Evolutionary conservation across 2,888 invertebrate species (phyloP).

Genomic region (Clitarchus hookeri): DNA sequence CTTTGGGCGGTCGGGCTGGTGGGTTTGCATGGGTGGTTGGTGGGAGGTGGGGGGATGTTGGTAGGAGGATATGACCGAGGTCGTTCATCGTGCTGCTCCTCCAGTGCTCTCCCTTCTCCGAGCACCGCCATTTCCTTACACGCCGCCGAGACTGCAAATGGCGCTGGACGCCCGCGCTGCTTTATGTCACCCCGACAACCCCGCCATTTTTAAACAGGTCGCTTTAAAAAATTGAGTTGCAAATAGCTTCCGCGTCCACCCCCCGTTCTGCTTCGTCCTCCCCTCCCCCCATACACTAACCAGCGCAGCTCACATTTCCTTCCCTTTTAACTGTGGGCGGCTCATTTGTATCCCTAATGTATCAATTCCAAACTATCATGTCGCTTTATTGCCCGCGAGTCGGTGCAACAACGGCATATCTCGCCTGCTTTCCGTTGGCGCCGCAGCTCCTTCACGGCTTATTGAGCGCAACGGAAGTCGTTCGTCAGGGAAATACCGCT

Average conservation of each 20-base stretch:
- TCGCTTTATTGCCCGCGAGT: neutral
- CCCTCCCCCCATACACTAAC: neutral
- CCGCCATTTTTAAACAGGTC: neutral
- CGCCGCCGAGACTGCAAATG: neutral
- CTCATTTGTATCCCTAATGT: constrained; percentile 14
- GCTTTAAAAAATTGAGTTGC: constrained; percentile 14
- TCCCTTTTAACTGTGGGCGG: neutral
- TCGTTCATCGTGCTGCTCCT: neutral
- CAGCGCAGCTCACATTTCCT: neutral
- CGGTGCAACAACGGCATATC: neutral
- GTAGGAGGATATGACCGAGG: neutral
- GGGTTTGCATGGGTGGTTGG: neutral
- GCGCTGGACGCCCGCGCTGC: neutral
- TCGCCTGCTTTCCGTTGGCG: neutral
- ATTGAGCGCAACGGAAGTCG: too few relatives aligned
- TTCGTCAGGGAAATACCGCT: too few relatives aligned
- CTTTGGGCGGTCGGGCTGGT: neutral
- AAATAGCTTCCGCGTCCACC: neutral
- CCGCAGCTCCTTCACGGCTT: too few relatives aligned
- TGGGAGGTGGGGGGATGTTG: neutral
- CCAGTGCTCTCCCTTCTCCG: neutral
- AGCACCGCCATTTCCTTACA: neutral
- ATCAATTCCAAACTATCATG: constrained; percentile 8
- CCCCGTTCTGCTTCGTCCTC: neutral
- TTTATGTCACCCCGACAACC: neutral